phyloP scores from a whole-genome alignment of 2,888 invertebrate species.

The Macaria liturata region DNA sequence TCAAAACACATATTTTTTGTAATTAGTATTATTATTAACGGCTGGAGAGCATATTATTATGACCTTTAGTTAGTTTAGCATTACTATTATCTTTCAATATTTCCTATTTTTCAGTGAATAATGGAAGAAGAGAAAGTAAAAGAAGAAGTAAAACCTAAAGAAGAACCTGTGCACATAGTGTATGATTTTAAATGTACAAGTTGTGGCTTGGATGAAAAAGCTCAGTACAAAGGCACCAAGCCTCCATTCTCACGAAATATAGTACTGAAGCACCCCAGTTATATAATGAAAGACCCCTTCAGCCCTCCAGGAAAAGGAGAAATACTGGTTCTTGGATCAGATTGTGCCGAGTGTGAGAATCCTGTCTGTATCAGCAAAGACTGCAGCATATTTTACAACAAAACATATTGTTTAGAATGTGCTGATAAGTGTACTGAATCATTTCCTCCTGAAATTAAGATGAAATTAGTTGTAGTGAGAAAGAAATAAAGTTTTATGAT shows the following conservation, averaged over 20 bases:
- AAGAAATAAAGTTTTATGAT: conserved; percentile 43
- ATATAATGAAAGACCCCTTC: conserved; percentile 94
- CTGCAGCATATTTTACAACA: conserved; percentile 92
- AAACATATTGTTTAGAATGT: conserved; percentile 89
- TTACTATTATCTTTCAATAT: too few relatives aligned
- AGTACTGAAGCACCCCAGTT: conserved; percentile 87
- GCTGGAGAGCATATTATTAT: conserved; percentile 1
- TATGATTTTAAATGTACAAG: conserved; percentile 85
- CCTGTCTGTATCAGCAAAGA: conserved; percentile 87
- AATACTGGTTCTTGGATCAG: conserved; percentile 89
- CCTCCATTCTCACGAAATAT: conserved; percentile 89
- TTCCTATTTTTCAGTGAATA: conserved; percentile 49
- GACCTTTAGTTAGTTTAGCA: conserved; percentile 1
- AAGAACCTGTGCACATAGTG: conserved; percentile 45
- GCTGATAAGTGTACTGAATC: conserved; percentile 79
- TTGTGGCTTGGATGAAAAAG: conserved; percentile 87
- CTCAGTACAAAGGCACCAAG: conserved; percentile 88
- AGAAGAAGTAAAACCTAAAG: conserved; percentile 36
- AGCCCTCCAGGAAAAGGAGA: conserved; percentile 89
- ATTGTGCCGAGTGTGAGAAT: conserved; percentile 87
- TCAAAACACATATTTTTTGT: too few relatives aligned
- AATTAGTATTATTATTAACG: conserved; percentile 6
- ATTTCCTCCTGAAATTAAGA: conserved; percentile 88
- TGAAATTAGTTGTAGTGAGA: conserved; percentile 79
- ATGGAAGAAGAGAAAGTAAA: conserved; percentile 52